A percentile compares a stretch with the other conserved stretches of the same genome.
phyloP scores from a whole-genome alignment of 2,888 invertebrate species.

The Cyrtodaria siliqua region DNA sequence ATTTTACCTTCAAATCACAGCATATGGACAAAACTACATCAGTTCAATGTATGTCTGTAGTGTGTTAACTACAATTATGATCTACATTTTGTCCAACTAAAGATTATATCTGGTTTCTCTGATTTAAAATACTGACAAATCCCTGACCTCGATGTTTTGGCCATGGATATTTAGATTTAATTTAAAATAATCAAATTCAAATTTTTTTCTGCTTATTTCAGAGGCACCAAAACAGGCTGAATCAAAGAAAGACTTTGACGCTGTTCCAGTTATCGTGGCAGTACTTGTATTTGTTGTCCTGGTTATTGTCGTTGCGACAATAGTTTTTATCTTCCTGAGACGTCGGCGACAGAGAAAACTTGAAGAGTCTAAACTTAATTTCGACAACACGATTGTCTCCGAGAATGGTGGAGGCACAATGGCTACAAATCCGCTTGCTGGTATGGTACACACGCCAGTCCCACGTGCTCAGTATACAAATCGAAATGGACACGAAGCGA shows the following conservation, averaged over 20 bases:
- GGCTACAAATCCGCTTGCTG: constrained; percentile 36
- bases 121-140: too few species aligned
- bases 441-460: constrained; percentile 30
- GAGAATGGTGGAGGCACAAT: constrained; percentile 33
- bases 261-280: constrained; percentile 48
- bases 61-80: too few species aligned
- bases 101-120: too few species aligned
- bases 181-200: not conserved
- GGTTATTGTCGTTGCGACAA: constrained; percentile 39
- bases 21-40: too few species aligned
- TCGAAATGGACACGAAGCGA: not conserved
- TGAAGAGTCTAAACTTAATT: constrained; percentile 17
- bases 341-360: constrained; percentile 13
- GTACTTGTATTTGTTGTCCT: constrained; percentile 51
- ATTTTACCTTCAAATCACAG: too few species aligned
- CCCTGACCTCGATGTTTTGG: too few species aligned
- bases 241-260: constrained; percentile 31
- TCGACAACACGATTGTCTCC: constrained; percentile 33
- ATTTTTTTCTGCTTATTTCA: constrained; percentile 15
- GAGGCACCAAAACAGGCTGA: not conserved
- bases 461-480: constrained; percentile 26
- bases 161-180: too few species aligned
- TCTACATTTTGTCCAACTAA: too few species aligned
- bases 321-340: not conserved
- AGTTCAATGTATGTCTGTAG: too few species aligned